These are phyloP conservation scores for Chelonia mydas DNA, from an alignment of 2,797 vertebrate species.

Conservation along the genomic window DNA sequence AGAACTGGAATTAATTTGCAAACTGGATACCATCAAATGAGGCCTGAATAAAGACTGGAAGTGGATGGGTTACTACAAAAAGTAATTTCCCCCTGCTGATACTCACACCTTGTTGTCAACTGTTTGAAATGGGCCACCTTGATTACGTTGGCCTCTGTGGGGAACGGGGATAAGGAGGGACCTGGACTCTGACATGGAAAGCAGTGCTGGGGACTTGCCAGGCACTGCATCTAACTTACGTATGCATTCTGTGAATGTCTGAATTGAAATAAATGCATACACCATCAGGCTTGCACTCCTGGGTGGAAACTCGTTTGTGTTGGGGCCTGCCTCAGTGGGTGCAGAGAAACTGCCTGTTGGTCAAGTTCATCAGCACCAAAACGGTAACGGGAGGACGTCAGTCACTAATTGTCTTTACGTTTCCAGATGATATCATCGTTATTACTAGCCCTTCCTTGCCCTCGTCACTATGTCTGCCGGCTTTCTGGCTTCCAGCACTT, in stretches of 20 bases:
- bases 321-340: accelerated
- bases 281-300: not conserved
- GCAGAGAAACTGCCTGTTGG: accelerated
- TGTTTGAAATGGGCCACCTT: too few species aligned
- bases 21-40: too few species aligned
- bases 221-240: not conserved
- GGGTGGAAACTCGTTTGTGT: not conserved
- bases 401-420: not conserved
- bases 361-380: not conserved
- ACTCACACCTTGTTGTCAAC: too few species aligned
- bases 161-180: not conserved
- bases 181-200: accelerated
- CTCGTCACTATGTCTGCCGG: not conserved
- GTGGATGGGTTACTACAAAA: too few species aligned
- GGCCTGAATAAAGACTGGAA: too few species aligned
- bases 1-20: too few species aligned
- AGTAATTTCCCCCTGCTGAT: too few species aligned
- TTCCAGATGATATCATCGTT: not conserved
- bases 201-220: accelerated
- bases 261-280: not conserved
- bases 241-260: not conserved
- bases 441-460: not conserved
- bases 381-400: not conserved
- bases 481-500: not conserved
- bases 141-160: not conserved